Conservation (phyloP, 2,797 vertebrate species). For the Sebastes trivittatus region DNA sequence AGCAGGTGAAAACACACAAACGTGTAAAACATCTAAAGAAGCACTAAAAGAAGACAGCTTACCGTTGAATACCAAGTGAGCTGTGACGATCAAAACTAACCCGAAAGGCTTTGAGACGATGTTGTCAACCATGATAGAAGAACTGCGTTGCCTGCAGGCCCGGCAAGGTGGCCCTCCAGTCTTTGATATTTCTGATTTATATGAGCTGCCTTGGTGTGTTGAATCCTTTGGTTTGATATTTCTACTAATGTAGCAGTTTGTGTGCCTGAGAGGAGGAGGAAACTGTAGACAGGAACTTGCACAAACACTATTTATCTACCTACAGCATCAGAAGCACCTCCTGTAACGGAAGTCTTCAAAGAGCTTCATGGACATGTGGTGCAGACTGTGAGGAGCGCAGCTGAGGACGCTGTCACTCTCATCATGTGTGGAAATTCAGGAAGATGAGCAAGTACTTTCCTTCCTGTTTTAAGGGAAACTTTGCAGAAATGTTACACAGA, state of each 20-base stretch:
- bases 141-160: not conserved
- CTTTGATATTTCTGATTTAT: not conserved
- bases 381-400: conserved; percentile 36
- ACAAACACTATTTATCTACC: conserved; percentile 36
- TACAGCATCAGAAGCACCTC: conserved; percentile 45
- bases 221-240: conserved; percentile 2
- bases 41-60: conserved; percentile 38
- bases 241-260: conserved; percentile 1
- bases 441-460: too few species aligned
- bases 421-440: not conserved
- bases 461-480: too few species aligned
- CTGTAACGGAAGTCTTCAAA: conserved; percentile 54
- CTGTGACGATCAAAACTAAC: conserved; percentile 53
- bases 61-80: conserved; percentile 56
- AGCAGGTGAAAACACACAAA: not conserved
- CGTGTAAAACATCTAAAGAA: not conserved
- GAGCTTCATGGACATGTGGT: conserved; percentile 59
- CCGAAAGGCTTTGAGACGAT: conserved; percentile 20
- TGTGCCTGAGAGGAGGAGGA: conserved; percentile 49
- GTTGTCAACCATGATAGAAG: conserved; percentile 42
- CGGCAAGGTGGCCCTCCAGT: not conserved
- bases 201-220: not conserved
- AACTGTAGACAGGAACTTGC: conserved; percentile 68
- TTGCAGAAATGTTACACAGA: too few species aligned
- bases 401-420: conserved; percentile 18